A percentile compares a stretch with the other conserved stretches of the same genome.
phyloP scores from a whole-genome alignment of 2,113 vertebrate genomes.

The Myrmecobius fasciatus region DNA sequence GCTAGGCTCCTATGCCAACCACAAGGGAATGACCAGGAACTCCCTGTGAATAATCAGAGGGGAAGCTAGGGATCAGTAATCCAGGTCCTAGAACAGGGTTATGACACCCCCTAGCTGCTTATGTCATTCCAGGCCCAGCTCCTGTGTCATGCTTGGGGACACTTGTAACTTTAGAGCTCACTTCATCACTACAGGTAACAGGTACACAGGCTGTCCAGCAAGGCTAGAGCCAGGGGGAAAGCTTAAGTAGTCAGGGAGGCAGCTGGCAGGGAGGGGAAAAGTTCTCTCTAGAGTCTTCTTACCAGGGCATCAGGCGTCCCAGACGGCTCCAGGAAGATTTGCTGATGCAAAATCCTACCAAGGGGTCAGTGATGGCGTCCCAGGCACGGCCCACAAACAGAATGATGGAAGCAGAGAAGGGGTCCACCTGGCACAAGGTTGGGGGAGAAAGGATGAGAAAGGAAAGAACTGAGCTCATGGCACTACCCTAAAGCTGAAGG shows the following conservation, averaged over 20 bases:
- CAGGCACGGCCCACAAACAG: slow-evolving; percentile 94
- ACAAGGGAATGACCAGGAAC: background rate
- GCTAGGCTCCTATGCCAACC: background rate
- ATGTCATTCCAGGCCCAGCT: background rate
- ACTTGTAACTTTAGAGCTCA: background rate
- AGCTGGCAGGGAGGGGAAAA: background rate
- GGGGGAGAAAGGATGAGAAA: background rate
- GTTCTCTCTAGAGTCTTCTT: slow-evolving; percentile 64
- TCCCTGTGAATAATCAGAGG: background rate
- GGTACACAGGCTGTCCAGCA: background rate
- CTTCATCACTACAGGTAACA: background rate
- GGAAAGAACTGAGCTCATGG: background rate
- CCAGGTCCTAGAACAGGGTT: slow-evolving; percentile 9
- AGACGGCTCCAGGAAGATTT: slow-evolving; percentile 90
- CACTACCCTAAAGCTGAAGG: background rate
- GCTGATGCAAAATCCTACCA: slow-evolving; percentile 95
- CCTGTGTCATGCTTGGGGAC: background rate
- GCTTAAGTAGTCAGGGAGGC: slow-evolving; percentile 26
- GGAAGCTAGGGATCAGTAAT: background rate
- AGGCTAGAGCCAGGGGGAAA: background rate
- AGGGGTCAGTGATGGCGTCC: slow-evolving; percentile 95
- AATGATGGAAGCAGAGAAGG: slow-evolving; percentile 94
- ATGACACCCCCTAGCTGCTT: slow-evolving; percentile 16
- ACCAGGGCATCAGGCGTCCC: slow-evolving; percentile 97
- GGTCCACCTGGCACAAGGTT: slow-evolving; percentile 84